A percentile compares a stretch with the other conserved stretches of the same genome.
phyloP scores from a whole-genome alignment of 1,140 invertebrate genomes.

The Drosophila saltans region DNA sequence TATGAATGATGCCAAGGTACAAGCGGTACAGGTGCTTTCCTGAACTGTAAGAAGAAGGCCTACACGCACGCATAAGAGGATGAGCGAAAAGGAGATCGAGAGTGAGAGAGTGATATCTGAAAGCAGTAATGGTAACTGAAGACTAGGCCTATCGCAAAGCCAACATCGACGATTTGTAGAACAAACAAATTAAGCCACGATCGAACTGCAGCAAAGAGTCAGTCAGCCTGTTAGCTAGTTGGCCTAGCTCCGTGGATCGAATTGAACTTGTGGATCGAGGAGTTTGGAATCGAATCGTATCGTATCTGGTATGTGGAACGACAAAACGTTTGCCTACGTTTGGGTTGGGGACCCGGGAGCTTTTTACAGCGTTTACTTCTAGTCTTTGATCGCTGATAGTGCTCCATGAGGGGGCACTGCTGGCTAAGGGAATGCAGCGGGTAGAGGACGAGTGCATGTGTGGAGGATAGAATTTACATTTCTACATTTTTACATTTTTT shows the following conservation, averaged over 20 bases:
- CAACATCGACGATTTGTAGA: conserved; percentile 70
- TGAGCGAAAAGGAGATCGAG: neutral
- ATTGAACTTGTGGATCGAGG: conserved; percentile 8
- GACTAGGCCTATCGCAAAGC: conserved; percentile 39
- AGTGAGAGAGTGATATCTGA: neutral
- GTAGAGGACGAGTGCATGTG: conserved; percentile 6
- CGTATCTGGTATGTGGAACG: conserved; percentile 15
- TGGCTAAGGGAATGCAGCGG: neutral
- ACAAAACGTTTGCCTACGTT: conserved; percentile 50
- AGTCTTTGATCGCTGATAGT: conserved; percentile 75
- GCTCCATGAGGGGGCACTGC: conserved; percentile 13
- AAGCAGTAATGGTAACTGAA: neutral
- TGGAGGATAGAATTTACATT: conserved; percentile 46
- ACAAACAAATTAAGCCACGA: conserved; percentile 67
- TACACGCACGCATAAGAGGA: neutral
- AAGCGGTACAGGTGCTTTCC: neutral
- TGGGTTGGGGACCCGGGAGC: conserved; percentile 47
- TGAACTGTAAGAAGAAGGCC: neutral
- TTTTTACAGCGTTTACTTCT: conserved; percentile 73
- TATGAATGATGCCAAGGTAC: too few species aligned
- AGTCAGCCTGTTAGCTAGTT: neutral
- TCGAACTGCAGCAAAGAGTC: conserved; percentile 7
- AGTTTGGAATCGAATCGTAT: conserved; percentile 41
- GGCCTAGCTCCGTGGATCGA: conserved; percentile 23
- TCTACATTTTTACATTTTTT: conserved; percentile 39